A percentile compares a stretch with the other conserved stretches of the same genome.
Evolutionary conservation across 2,888 invertebrate species (phyloP).

Genomic region (Subacronicta megacephala): DNA sequence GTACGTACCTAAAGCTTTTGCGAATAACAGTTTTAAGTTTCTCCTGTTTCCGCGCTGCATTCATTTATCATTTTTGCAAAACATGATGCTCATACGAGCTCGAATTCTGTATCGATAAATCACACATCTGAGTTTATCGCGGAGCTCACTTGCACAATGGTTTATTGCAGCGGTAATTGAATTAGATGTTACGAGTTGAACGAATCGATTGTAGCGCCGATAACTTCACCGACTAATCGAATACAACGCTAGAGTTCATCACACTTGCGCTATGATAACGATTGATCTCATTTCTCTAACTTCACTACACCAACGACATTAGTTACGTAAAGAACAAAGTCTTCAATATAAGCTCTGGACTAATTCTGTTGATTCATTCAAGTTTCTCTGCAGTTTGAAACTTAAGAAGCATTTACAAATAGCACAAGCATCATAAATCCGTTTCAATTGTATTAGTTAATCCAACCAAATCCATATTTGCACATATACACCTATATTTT

Average conservation of each 20-base stretch:
- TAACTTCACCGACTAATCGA: slow-evolving; percentile 62
- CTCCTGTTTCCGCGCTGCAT: slow-evolving; percentile 5
- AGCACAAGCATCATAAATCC: neutral
- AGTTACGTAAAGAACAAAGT: slow-evolving; percentile 8
- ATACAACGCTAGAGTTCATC: slow-evolving; percentile 64
- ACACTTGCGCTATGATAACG: slow-evolving; percentile 51
- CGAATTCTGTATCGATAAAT: slow-evolving; percentile 53
- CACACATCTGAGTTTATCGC: slow-evolving; percentile 60
- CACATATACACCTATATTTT: slow-evolving; percentile 23
- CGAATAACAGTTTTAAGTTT: slow-evolving; percentile 5
- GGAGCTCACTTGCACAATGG: slow-evolving; percentile 67
- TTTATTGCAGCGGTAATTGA: slow-evolving; percentile 73
- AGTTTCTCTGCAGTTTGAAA: neutral
- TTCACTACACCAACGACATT: slow-evolving; percentile 12
- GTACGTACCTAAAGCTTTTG: neutral
- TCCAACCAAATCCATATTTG: slow-evolving; percentile 11
- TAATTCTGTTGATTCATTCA: neutral
- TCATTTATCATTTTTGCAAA: slow-evolving; percentile 33
- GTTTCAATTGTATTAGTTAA: slow-evolving; percentile 9
- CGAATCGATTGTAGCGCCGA: slow-evolving; percentile 75
- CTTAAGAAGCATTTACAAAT: slow-evolving; percentile 6
- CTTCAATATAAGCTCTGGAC: neutral
- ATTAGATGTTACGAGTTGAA: slow-evolving; percentile 79
- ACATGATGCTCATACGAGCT: slow-evolving; percentile 29
- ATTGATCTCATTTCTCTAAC: slow-evolving; percentile 47